phyloP scores from a whole-genome alignment of 2,113 vertebrate species.

The Dasypus novemcinctus region DNA sequence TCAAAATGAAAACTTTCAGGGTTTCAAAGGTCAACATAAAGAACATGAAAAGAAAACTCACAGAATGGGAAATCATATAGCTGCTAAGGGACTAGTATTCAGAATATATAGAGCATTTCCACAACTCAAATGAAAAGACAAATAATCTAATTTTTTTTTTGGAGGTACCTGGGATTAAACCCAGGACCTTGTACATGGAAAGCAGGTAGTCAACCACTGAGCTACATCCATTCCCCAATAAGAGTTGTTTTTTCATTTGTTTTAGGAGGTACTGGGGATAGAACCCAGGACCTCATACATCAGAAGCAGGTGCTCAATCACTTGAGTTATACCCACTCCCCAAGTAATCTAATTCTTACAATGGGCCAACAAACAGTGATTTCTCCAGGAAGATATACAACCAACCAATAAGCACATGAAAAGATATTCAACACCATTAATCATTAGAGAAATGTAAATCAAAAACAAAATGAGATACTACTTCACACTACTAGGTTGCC shows the following conservation, averaged over 20 bases:
- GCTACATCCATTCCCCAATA: no score
- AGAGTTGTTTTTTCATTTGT: no score
- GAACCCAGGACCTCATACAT: no score
- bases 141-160: neutral
- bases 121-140: neutral
- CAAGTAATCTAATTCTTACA: no score
- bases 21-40: neutral
- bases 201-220: no score
- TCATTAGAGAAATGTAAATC: neutral
- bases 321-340: no score
- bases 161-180: no score
- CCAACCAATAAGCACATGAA: accelerated
- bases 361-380: neutral
- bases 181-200: no score
- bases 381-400: neutral
- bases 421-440: accelerated
- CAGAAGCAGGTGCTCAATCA: no score
- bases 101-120: neutral
- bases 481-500: neutral
- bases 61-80: neutral
- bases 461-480: neutral
- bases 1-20: neutral
- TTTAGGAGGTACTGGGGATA: no score
- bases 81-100: neutral
- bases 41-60: neutral